Base-by-base conservation (phyloP, 2,888 invertebrate genomes). In the Limenitis camilla region DNA sequence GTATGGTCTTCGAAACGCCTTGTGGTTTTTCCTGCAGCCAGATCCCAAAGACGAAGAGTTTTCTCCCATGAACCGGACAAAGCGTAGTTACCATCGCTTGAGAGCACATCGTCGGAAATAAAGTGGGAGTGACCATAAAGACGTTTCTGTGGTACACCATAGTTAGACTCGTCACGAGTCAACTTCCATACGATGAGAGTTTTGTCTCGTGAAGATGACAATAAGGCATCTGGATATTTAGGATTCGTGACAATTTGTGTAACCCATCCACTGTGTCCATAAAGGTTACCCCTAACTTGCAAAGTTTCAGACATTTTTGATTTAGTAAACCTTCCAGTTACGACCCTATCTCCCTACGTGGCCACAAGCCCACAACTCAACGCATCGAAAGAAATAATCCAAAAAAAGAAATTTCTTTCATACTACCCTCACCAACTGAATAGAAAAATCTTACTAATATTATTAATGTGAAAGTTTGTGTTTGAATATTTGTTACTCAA, bases 41-140 rank as follows among this genome's bases (percentile, higher is more conserved):
- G 92, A 90, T 99, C 99, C 99, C 99, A 99, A 46, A 99, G 90
- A 67, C 99, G 94, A 53, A 99, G 91, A 53, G 99, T 99, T 87
- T 97, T 98, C 89, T 99, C 99, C 99, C 99, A 99, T 0, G 99
- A 99, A 49, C 99, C 98, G 58, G 99, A 99, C 47, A 99, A 90
- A 50, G 99, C 99, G 87, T 99, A 99, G 89, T 99, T 98, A 62
- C 99, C 99, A 87, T 99, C 99, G 52, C 98, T 98, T 10, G 99
- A 99, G 60, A 99, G 91, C 50, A 99, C 99, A 49, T 99, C 99
- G 81, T 99, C 99, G 53, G 98, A 97, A 71, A 99, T 97, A 82
- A 99, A 99, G 83, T 99, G 99, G 7, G 97, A 97, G 87, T 99
- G 99, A 49, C 99, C 99, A 74, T 96, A 94, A 31, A 99, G 90